These are phyloP conservation scores for Diplolepis rosae DNA, from an alignment of 2,888 invertebrate species.

Conservation along the genomic window DNA sequence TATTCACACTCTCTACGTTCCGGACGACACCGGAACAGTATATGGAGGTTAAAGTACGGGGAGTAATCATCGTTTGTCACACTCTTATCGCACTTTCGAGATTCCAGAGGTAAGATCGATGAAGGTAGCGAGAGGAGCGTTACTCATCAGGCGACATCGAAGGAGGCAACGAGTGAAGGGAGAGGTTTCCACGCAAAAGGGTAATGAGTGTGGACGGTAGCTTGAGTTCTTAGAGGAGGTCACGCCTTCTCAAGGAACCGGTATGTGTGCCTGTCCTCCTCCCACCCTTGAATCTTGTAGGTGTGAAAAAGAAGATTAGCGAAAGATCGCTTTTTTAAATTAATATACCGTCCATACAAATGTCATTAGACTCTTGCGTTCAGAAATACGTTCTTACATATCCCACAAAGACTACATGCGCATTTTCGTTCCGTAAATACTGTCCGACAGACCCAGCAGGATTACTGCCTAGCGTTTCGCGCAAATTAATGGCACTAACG, in stretches of 20 bases:
- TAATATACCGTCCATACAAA: conserved; percentile 26
- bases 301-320: conserved; percentile 13
- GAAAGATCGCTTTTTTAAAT: conserved; percentile 11
- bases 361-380: conserved; percentile 27
- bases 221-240: conserved; percentile 56
- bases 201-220: conserved; percentile 64
- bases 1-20: conserved; percentile 1
- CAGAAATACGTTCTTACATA: conserved; percentile 25
- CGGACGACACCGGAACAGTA: conserved; percentile 14
- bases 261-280: too few species aligned
- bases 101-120: conserved; percentile 27
- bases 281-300: not conserved
- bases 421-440: conserved; percentile 22
- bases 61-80: conserved; percentile 31
- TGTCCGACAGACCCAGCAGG: conserved; percentile 25
- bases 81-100: conserved; percentile 29
- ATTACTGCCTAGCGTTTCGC: conserved; percentile 8
- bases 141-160: conserved; percentile 18
- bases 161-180: not conserved
- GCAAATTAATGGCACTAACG: conserved; percentile 6
- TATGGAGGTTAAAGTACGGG: conserved; percentile 24
- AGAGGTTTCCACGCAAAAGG: conserved; percentile 20
- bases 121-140: conserved; percentile 24
- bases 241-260: conserved; percentile 60
- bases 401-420: conserved; percentile 26